A percentile compares a stretch with the other conserved stretches of the same genome.
Conservation (phyloP, 2,888 invertebrate species). For the Allolobophora icterica region DNA sequence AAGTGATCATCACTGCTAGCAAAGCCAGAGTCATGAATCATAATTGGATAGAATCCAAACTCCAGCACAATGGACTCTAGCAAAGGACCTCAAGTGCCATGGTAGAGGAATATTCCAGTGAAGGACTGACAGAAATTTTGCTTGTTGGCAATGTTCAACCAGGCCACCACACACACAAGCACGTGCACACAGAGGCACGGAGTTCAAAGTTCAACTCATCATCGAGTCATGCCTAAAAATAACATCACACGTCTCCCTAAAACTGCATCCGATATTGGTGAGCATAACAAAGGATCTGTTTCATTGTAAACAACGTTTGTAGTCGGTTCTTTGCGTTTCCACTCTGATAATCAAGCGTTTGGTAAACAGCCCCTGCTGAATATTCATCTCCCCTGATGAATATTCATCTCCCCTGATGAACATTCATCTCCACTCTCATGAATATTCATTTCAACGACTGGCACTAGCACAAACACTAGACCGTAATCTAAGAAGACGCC, state of each 20-base stretch:
- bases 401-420: not conserved
- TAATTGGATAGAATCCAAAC: too few relatives aligned
- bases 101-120: too few relatives aligned
- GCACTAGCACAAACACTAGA: not conserved
- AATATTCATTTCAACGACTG: too few relatives aligned
- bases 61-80: too few relatives aligned
- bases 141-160: not conserved
- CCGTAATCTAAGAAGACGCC: not conserved
- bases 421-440: not conserved
- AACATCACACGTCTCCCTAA: not conserved
- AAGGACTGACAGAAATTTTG: not conserved
- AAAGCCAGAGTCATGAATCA: too few relatives aligned
- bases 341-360: not conserved
- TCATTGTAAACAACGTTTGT: too few relatives aligned
- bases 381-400: not conserved
- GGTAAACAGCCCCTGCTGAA: not conserved
- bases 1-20: too few relatives aligned
- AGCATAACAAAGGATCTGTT: too few relatives aligned
- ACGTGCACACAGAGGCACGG: not conserved
- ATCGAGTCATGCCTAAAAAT: not conserved
- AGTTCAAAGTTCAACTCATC: not conserved
- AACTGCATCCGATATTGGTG: too few relatives aligned
- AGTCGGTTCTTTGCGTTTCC: not conserved
- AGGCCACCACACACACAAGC: not conserved
- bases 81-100: too few relatives aligned